Base-by-base conservation (phyloP, 2,888 invertebrate species). In the Thecocarcelia acutangulata region DNA sequence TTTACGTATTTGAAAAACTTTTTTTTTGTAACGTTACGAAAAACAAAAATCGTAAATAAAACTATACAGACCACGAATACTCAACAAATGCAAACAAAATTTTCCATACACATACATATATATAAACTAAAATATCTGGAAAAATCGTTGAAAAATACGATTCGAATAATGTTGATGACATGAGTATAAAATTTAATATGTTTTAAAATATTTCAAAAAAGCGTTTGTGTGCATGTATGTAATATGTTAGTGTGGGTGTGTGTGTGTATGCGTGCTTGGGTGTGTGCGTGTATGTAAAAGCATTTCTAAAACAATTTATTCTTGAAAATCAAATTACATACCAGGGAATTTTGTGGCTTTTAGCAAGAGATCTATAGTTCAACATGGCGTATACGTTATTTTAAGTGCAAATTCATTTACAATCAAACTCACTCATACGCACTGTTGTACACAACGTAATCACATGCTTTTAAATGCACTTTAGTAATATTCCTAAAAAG, bases 401-500 rank as follows among this genome's bases (percentile, higher is more conserved):
- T 21, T 0, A 24, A 21, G 12, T 19, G 9, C 19, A 58, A 44
- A 4, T 44, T 2, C 12, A 44, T 61, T 3, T 33, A 33, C 3
- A 24, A 44, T 24, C n/a, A 28, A 61, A 44, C 44, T 61, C 44
- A 61, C 24, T 61, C 44, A 61, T 44, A 28, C 61, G 61, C 44
- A 4, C 11, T 11, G 61, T 11, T 44, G 15, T 15, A 21, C 42
- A 44, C 5, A 2, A 42, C 13, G 40, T 13, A n/a, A 58, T 12
- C 11, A 8, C 19, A n/a, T 13, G n/a, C 37, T 58, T 8, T 21
- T n/a, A 40, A 17, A 12, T 13, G 19, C 17, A 40, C 8, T n/a
- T 19, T 15, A 12, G 11, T 5, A 37, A 12, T 37, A 37, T 58
- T 58, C 2, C 5, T n/a, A n/a, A n/a, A n/a, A n/a, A 1, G 3